Percentiles rank a stretch among this genome's conserved stretches.
phyloP scores from a whole-genome alignment of 2,113 vertebrate species.

The Daphoenositta chrysoptera region DNA sequence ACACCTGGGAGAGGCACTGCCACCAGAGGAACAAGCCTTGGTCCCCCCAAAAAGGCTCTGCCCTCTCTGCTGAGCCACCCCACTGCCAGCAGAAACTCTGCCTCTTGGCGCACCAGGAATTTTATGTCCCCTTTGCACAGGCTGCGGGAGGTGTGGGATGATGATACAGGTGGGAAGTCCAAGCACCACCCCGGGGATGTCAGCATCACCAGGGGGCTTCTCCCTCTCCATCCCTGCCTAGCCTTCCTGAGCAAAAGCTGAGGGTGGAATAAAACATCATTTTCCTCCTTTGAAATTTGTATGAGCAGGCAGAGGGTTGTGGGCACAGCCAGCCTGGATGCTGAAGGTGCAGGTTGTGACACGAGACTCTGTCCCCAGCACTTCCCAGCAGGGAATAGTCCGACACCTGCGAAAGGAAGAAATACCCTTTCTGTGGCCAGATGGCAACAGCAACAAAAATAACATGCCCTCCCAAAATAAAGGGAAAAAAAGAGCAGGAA shows the following conservation, averaged over 20 bases:
- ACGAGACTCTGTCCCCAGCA: neutral
- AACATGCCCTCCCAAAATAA: neutral
- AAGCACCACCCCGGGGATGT: neutral
- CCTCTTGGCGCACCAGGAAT: fast-evolving
- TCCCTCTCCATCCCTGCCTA: neutral
- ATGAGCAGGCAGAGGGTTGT: neutral
- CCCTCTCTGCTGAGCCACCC: neutral
- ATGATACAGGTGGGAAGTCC: neutral
- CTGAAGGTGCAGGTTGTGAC: neutral
- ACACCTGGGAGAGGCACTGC: neutral
- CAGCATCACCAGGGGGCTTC: neutral
- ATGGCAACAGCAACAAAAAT: neutral
- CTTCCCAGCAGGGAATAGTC: neutral
- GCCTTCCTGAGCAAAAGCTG: neutral
- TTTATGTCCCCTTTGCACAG: neutral
- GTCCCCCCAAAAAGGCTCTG: neutral
- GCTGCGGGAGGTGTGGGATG: neutral
- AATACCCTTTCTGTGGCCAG: neutral
- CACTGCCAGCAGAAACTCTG: neutral
- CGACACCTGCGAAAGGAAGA: neutral
- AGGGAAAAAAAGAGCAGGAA: neutral
- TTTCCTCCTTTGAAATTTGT: neutral
- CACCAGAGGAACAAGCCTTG: neutral
- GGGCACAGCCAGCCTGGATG: neutral
- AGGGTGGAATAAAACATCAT: neutral